phyloP scores from a whole-genome alignment of 2,888 invertebrate species.

The Andrena marginata region DNA sequence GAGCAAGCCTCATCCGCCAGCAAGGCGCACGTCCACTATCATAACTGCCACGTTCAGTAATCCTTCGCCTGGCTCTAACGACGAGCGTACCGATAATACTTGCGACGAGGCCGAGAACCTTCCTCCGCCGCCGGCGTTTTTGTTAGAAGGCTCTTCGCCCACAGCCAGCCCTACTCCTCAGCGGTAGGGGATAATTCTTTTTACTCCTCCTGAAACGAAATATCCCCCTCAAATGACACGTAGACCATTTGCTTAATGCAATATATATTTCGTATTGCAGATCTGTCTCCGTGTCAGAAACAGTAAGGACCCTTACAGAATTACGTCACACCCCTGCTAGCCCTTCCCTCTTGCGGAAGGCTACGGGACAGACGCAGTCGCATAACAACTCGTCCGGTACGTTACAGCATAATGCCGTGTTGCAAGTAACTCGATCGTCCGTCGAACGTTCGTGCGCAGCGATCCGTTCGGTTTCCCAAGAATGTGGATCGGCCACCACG shows the following conservation, averaged over 20 bases:
- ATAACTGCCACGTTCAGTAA: slow-evolving; percentile 76
- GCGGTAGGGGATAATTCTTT: slow-evolving; percentile 71
- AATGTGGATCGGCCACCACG: slow-evolving; percentile 61
- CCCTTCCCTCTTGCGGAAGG: slow-evolving; percentile 89
- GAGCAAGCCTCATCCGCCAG: slow-evolving; percentile 92
- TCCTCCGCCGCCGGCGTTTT: slow-evolving; percentile 92
- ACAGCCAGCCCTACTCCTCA: slow-evolving; percentile 81
- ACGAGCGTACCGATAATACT: slow-evolving; percentile 69
- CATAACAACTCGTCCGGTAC: slow-evolving; percentile 59
- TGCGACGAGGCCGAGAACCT: slow-evolving; percentile 87
- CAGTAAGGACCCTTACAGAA: slow-evolving; percentile 94
- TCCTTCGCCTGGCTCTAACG: slow-evolving; percentile 58
- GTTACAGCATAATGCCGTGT: slow-evolving; percentile 67
- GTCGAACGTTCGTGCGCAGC: slow-evolving; percentile 75
- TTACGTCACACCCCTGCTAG: slow-evolving; percentile 95
- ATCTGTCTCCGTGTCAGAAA: slow-evolving; percentile 90
- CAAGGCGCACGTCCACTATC: slow-evolving; percentile 91
- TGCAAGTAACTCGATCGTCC: slow-evolving; percentile 77
- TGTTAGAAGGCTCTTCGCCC: slow-evolving; percentile 87
- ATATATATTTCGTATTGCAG: slow-evolving; percentile 64
- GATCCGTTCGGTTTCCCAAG: slow-evolving; percentile 70
- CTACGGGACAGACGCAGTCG: slow-evolving; percentile 72
- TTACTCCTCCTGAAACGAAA: background rate
- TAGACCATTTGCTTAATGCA: background rate
- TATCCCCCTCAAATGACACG: background rate